phyloP scores from a whole-genome alignment of 2,797 vertebrate genomes.

The Otolemur crassicaudatus region DNA sequence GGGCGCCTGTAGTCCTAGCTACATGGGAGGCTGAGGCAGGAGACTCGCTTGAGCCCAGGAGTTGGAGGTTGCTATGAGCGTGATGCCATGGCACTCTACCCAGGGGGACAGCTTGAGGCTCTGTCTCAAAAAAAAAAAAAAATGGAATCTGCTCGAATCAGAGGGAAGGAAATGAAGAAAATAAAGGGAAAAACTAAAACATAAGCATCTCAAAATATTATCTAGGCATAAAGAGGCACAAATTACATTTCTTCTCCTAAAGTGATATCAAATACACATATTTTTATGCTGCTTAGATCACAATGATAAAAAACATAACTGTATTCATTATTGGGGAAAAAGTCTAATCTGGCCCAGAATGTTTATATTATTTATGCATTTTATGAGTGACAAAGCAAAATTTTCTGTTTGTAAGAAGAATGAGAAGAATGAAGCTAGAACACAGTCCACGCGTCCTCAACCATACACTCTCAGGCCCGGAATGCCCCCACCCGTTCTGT shows the following conservation, averaged over 20 bases:
- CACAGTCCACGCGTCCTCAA: neutral
- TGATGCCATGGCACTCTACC: too few species aligned
- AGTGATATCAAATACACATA: neutral
- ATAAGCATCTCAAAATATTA: conserved; percentile 14
- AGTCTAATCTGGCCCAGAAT: neutral
- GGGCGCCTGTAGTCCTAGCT: too few species aligned
- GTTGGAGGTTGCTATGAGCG: too few species aligned
- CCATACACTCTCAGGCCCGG: neutral
- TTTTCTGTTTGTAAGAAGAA: neutral
- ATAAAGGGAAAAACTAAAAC: neutral
- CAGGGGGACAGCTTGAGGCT: too few species aligned
- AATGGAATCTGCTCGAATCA: neutral
- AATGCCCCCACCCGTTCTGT: neutral
- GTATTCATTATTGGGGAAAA: neutral
- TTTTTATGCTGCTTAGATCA: neutral
- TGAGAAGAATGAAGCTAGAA: conserved; percentile 2
- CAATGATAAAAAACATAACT: neutral
- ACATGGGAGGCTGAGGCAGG: too few species aligned
- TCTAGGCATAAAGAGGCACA: neutral
- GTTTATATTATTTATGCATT: neutral
- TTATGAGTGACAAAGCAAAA: conserved; percentile 41
- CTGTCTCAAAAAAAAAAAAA: neutral
- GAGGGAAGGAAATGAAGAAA: neutral
- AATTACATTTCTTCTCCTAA: neutral
- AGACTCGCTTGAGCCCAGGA: too few species aligned